Conservation (phyloP, 2,797 vertebrate species). For the Falco concolor region DNA sequence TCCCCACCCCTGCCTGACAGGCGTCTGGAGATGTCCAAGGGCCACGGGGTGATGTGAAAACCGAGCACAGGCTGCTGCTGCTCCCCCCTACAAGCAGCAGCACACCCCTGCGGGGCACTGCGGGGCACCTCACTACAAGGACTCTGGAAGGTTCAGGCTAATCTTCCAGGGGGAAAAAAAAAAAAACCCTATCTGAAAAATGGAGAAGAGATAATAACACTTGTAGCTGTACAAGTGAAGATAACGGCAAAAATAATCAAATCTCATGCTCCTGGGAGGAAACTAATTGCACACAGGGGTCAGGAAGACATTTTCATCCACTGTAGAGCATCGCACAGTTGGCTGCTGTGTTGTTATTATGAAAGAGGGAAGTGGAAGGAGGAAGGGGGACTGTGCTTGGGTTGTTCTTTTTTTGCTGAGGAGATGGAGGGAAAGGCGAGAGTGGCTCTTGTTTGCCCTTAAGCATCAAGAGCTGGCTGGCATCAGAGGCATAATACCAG, state of each 20-base stretch:
- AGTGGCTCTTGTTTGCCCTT: background rate
- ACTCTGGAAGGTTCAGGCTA: slow-evolving; percentile 43
- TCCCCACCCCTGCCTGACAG: background rate
- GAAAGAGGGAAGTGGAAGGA: slow-evolving; percentile 8
- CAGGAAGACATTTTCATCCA: slow-evolving; percentile 58
- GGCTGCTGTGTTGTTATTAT: slow-evolving; percentile 28
- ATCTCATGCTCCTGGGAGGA: slow-evolving; percentile 53
- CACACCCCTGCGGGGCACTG: background rate
- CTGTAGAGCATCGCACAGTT: slow-evolving; percentile 44
- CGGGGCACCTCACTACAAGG: background rate
- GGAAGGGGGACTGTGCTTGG: background rate
- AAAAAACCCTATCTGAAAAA: slow-evolving; percentile 36
- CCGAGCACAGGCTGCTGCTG: background rate
- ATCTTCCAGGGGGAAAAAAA: background rate
- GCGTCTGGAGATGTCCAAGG: background rate
- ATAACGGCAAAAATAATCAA: slow-evolving; percentile 60
- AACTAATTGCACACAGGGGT: slow-evolving; percentile 61
- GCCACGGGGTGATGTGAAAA: background rate
- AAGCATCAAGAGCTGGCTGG: background rate
- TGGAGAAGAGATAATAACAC: slow-evolving; percentile 57
- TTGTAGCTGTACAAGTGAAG: slow-evolving; percentile 64
- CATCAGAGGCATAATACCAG: background rate
- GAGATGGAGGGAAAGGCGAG: background rate
- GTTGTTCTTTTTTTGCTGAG: background rate
- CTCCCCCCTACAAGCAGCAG: background rate